Evolutionary conservation across 2,113 vertebrate genomes (phyloP).

Genomic region (Nanger granti): DNA sequence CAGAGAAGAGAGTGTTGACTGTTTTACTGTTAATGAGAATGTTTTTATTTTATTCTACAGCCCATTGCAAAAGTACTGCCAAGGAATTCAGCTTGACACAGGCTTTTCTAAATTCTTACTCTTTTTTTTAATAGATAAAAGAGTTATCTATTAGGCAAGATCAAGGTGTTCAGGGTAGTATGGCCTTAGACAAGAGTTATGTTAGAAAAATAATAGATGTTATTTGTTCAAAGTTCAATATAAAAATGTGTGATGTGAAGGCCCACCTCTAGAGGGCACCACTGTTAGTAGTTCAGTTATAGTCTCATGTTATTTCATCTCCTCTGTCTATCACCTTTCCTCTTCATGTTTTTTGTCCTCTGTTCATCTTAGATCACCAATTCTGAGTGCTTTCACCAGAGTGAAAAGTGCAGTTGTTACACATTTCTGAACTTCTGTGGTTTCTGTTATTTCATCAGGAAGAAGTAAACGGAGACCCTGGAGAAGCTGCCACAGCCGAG

Average conservation of each 20-base stretch:
- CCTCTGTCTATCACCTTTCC: background rate
- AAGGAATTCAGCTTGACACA: background rate
- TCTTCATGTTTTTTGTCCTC: background rate
- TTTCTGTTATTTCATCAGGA: slow-evolving; percentile 74
- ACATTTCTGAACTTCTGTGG: background rate
- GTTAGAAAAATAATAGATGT: background rate
- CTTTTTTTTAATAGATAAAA: background rate
- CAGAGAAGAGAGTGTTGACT: background rate
- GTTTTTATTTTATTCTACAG: background rate
- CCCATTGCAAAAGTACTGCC: background rate
- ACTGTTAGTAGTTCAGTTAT: background rate
- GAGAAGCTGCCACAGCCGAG: fast-evolving
- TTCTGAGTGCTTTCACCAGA: background rate
- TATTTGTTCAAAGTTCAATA: background rate
- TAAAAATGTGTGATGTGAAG: background rate
- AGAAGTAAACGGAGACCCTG: slow-evolving; percentile 52
- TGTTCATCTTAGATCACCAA: background rate
- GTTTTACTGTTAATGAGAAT: background rate
- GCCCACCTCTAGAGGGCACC: background rate
- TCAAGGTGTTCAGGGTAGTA: background rate
- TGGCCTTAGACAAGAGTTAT: background rate
- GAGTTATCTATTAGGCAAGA: background rate
- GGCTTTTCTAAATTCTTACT: background rate
- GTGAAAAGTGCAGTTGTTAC: background rate
- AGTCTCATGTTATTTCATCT: background rate